Evolutionary conservation across 2,888 invertebrate species (phyloP), one percentile per base, ranked within the genome.

Genomic region (Meteorus cinctellus): DNA sequence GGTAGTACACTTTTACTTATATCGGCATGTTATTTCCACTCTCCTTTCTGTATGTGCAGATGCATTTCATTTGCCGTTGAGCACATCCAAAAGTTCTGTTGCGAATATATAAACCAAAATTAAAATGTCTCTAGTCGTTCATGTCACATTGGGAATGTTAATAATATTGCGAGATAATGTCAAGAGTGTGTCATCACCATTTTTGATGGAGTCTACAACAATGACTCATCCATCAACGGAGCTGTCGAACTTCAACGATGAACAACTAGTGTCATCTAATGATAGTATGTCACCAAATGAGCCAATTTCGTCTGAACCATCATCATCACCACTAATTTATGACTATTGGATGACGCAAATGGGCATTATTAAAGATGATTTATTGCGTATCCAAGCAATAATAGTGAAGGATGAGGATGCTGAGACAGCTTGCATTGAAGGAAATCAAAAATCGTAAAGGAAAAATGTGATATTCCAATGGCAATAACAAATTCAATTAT

Each of bases 331-430:
- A 62, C 12, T 8, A 29, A 12, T 68, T 55, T 5, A 29, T 51
- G 31, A 68, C n/a, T 70, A 79, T 70, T 84, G 84, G 85, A 80
- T 84, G 78, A 69, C 72, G 2, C 68, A 74, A 45, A 75, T 69
- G 72, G 81, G 79, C 1, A 8, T 36, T 1, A 71, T 82, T 12
- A 36, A 60, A 6, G 67, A 76, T 0, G 72, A 81, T 31, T 60
- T 84, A 59, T 69, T 81, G 4, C 67, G 77, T 66, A 69, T 80
- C 19, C 85, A 83, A 55, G 85, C 83, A 4, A 66, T 84, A 5
- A 63, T 85, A 45, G 81, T 82, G 2, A 84, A 84, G 59, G 84
- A 84, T 75, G 82, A 82, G 67, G 78, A 81, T 31, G 65, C 73
- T 8, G 70, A 36, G 4, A 34, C 19, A 6, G n/a, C 60, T 48